Evolutionary conservation across 2,888 invertebrate species (phyloP).

Genomic region (Lithosia quadra): DNA sequence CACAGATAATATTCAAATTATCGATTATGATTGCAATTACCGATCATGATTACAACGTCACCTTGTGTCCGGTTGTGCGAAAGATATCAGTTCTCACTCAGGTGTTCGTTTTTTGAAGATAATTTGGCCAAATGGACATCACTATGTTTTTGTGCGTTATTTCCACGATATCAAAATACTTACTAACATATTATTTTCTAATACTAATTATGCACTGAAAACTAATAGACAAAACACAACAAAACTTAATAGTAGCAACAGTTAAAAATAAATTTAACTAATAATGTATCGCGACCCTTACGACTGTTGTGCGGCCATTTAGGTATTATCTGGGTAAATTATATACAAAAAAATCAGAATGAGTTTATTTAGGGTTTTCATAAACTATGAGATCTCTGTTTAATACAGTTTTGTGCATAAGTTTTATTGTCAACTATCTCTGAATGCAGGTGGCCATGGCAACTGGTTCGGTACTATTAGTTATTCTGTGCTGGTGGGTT

Average conservation of each 20-base stretch:
- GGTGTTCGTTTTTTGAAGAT: background rate
- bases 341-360: background rate
- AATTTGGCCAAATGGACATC: background rate
- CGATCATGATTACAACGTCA: background rate
- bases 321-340: slow-evolving; percentile 30
- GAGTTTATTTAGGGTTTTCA: background rate
- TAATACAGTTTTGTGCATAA: background rate
- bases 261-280: slow-evolving; percentile 36
- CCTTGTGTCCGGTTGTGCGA: background rate
- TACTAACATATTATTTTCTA: slow-evolving; percentile 9
- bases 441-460: background rate
- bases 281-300: slow-evolving; percentile 67
- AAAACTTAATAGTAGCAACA: slow-evolving; percentile 33
- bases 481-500: too few relatives aligned
- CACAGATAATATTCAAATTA: slow-evolving; percentile 5
- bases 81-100: too few relatives aligned
- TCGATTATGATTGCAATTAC: background rate
- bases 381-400: slow-evolving; percentile 4
- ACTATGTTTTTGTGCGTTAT: slow-evolving; percentile 33
- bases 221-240: slow-evolving; percentile 34
- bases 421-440: background rate
- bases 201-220: slow-evolving; percentile 55
- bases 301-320: slow-evolving; percentile 44
- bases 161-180: slow-evolving; percentile 14
- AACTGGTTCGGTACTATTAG: too few relatives aligned